Evolutionary conservation across 30 jellyfish, hydroid and myxozoan species (phyloP), one percentile per base, ranked within the genome.

Genomic region (Mastigias papua): DNA sequence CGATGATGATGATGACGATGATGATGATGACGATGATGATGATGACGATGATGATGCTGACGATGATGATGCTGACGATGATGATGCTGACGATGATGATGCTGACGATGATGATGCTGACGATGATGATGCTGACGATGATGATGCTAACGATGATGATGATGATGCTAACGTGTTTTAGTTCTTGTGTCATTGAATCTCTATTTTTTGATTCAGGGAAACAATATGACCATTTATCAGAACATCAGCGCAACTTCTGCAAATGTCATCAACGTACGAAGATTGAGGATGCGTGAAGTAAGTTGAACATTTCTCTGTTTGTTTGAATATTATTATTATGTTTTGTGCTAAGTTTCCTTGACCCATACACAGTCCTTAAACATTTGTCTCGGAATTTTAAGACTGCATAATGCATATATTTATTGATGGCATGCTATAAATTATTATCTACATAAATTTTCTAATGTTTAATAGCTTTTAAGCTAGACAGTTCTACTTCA

Each of bases 281-380:
- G 86, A 30, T 20, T 83, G 48, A 54, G 67, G 23, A 83, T 83
- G 92, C 58, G 62, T 30, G 92, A 83, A 80, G 92, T 83, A 31
- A 17, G 62, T 25, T 0, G 74, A 63, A 16, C 3, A 54, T 54
- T 27, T 32, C 26, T 62, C 31, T 31, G 22, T 33, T 32, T 29
- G 32, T n/a, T n/a, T n/a, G n/a, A n/a, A n/a, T n/a, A n/a, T n/a
- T n/a, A n/a, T n/a, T n/a, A n/a, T n/a, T n/a, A n/a, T n/a, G n/a
- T n/a, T n/a, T n/a, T n/a, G n/a, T n/a, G n/a, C n/a, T n/a, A n/a
- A n/a, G n/a, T n/a, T n/a, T n/a, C n/a, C n/a, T n/a, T n/a, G n/a
- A n/a, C n/a, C n/a, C n/a, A n/a, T n/a, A n/a, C n/a, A n/a, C n/a
- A n/a, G n/a, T n/a, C n/a, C n/a, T n/a, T n/a, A n/a, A n/a, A n/a